Evolutionary conservation across 2,113 vertebrate species (phyloP).

Genomic region (Dromaius novaehollandiae): DNA sequence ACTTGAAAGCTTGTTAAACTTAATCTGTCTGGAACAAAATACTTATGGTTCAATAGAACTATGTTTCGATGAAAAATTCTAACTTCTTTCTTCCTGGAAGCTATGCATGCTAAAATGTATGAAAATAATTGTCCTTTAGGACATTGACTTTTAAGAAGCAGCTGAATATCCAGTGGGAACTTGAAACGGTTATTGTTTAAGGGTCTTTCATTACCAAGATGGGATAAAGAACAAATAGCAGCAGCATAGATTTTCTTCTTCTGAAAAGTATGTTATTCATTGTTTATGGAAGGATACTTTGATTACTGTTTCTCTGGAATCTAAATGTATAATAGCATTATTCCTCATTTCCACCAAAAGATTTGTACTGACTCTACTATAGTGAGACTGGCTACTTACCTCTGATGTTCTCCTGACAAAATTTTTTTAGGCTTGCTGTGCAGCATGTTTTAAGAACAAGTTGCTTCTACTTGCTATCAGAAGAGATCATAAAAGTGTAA

Average conservation of each 20-base stretch:
- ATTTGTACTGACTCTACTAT: background rate
- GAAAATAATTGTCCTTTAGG: background rate
- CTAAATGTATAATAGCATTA: background rate
- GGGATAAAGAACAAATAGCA: background rate
- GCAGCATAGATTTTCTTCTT: background rate
- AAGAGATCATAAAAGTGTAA: background rate
- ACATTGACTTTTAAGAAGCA: background rate
- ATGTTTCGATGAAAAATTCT: background rate
- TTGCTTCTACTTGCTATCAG: background rate
- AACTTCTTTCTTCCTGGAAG: background rate
- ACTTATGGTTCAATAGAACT: background rate
- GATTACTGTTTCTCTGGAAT: background rate
- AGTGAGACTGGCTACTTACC: background rate
- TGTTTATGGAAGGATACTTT: conserved; percentile 13
- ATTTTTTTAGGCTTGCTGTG: background rate
- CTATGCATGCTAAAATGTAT: background rate
- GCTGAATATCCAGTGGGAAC: background rate
- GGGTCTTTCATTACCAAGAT: background rate
- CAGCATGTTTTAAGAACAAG: background rate
- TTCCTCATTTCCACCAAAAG: background rate
- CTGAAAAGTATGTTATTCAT: background rate
- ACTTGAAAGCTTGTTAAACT: background rate
- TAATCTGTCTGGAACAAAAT: background rate
- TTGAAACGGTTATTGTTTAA: background rate
- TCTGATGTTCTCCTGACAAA: background rate